Base-by-base conservation (phyloP, 2,888 invertebrate genomes). In the Lordiphosa andalusiaca region DNA sequence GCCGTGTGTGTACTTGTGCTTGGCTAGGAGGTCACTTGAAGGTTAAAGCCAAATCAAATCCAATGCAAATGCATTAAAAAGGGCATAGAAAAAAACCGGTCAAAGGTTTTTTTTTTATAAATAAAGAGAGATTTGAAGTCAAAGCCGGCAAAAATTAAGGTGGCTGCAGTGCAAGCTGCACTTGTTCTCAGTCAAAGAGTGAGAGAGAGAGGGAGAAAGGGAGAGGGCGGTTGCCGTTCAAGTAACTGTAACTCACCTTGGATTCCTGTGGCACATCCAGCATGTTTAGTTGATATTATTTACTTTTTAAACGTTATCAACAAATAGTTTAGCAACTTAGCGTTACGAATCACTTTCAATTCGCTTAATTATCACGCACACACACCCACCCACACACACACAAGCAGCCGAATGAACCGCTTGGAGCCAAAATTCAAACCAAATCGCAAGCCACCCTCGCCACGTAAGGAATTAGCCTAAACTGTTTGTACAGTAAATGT, bases 251-350 rank as follows among this genome's bases (percentile, higher is more conserved):
- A 66, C 85, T 78, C 72, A 89, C 88, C 84, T 88, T 88, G 33
- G 74, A 74, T 73, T 87, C 89, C 46, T 80, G 74, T 53, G 88
- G 89, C 37, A 89, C 66, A 80, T 86, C 88, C 71, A 89, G 80
- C 88, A 89, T 89, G 63, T 62, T 57, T 42, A 42, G 33, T 21
- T 47, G 9, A 10, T 9, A 54, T 65, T 44, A 47, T 33, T 30
- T 53, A 7, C 21, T 47, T 50, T 23, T 35, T 16, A 53, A 33
- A 36, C 7, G 7, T 40, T 19, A 30, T 9, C 9, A 33, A 16
- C 13, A 19, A n/a, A 39, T 6, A 25, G 16, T 51, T 37, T 16
- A 38, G 9, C 46, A 50, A 41, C 41, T 23, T 47, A 38, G 35
- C 21, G 49, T 59, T 42, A 49, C 47, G 57, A 39, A 66, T 42